Base-by-base conservation (phyloP, 2,888 invertebrate species). In the Eumerus sabulonum region DNA sequence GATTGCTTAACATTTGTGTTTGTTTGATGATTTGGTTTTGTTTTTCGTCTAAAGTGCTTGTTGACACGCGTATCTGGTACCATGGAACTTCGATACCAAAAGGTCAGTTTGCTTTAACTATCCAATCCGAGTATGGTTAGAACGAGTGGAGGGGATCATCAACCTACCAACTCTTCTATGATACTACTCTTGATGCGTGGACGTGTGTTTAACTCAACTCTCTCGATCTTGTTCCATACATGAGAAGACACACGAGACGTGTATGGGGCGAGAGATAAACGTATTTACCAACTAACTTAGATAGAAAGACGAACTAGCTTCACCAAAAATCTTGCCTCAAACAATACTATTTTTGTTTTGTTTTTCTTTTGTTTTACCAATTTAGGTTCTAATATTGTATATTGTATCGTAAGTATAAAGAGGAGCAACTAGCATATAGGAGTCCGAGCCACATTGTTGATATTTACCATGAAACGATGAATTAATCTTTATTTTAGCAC, bases 31-130 rank as follows among this genome's bases (percentile, higher is more conserved):
- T 27, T 18, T 9, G 12, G 5, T 47, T 63, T 11, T 13, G 5
- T 9, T 14, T n/a, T 27, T n/a, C n/a, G 11, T 40, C 9, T 40
- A 73, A 89, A 94, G 95, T 97, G 73, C 90, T 97, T 71, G 90
- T 97, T 60, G 97, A 98, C 86, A 97, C 97, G 0, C 92, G 97
- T 83, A 91, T 95, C 76, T 98, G 97, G 97, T 97, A 97, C 87
- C 97, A 97, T 87, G 93, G 94, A 59, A 97, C 97, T 40, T 92
- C 91, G 83, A 94, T 97, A 68, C 92, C 94, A 50, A 93, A 94
- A 82, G 94, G 94, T 5, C 92, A 94, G 85, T 93, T 97, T 84
- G 96, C 96, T 83, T 90, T 97, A 47, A 96, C 96, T 12, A 93
- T 97, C 72, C 96, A 97, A 84, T 97, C 97, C 0, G 97, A 97